Percentiles rank a stretch among this genome's conserved stretches.
Evolutionary conservation across 2,113 vertebrate genomes (phyloP).

Genomic region (Notarius lentiginosus): DNA sequence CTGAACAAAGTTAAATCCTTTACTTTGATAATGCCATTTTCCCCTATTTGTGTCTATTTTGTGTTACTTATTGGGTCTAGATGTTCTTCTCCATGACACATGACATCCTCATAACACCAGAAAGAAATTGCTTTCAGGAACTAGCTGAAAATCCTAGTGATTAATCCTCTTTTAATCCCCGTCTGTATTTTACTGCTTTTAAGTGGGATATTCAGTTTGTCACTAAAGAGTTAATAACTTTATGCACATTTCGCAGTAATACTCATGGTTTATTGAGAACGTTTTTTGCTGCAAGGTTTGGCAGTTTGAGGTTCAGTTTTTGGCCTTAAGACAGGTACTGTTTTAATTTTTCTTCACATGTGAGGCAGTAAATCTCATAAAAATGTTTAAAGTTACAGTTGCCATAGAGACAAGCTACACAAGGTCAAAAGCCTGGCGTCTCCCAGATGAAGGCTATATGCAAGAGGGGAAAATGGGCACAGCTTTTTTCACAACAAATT

Average conservation of each 20-base stretch:
- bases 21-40: neutral
- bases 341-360: neutral
- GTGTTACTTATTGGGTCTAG: neutral
- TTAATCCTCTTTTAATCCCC: neutral
- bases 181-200: neutral
- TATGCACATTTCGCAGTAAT: neutral
- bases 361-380: conserved; percentile 27
- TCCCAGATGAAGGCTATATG: neutral
- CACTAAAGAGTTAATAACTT: neutral
- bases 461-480: neutral
- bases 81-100: neutral
- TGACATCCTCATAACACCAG: neutral
- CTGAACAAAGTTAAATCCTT: neutral
- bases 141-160: neutral
- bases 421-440: neutral
- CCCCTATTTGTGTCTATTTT: neutral
- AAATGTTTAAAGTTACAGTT: conserved; percentile 15
- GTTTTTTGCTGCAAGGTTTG: neutral
- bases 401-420: conserved; percentile 34
- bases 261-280: neutral
- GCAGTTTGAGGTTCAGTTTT: neutral
- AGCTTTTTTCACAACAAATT: neutral
- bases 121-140: neutral
- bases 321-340: neutral
- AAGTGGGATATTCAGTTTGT: neutral